Evolutionary conservation across 1,140 invertebrate genomes (phyloP), one percentile per base, ranked within the genome.

Genomic region (Trachelipus rathkii): DNA sequence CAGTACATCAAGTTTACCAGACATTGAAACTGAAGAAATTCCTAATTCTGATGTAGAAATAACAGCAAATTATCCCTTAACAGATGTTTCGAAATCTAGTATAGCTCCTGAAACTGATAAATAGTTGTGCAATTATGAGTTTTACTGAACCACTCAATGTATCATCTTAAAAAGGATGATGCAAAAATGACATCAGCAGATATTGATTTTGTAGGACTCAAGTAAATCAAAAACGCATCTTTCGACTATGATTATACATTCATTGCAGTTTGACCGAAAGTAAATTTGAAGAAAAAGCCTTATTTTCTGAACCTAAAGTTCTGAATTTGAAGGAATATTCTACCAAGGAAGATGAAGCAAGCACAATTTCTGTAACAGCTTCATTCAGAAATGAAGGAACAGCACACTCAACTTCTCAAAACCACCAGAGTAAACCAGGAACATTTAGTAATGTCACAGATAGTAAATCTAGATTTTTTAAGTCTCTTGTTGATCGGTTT

Each of bases 361-460:
- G 50, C 50, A 60, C 50, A 15, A 60, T 60, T 4, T 60, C 50
- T 13, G 50, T 60, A 13, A 60, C 50, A 13, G 50, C 50, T 15
- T 60, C 50, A 8, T 60, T 60, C 19, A 15, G 11, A 13, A 60
- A 60, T 60, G 50, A 60, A 8, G 50, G 19, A 3, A 60, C 50
- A 13, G 1, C 11, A 8, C 50, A 60, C 19, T 19, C 11, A 13
- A 13, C 1, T 8, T 15, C 19, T 19, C 50, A 60, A 60, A 19
- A 19, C 19, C 50, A 60, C 19, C 50, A 60, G 13, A 67, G 66
- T 6, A 75, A 83, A 74, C 83, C 82, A 23, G 79, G 77, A 4
- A 84, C 83, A 10, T 83, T 79, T 69, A 81, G 82, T 71, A 83
- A 83, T 77, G 77, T 80, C 45, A 84, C 79, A 9, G 82, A 83